Base-by-base conservation (phyloP, 1,140 invertebrate species). In the Physella acuta region DNA sequence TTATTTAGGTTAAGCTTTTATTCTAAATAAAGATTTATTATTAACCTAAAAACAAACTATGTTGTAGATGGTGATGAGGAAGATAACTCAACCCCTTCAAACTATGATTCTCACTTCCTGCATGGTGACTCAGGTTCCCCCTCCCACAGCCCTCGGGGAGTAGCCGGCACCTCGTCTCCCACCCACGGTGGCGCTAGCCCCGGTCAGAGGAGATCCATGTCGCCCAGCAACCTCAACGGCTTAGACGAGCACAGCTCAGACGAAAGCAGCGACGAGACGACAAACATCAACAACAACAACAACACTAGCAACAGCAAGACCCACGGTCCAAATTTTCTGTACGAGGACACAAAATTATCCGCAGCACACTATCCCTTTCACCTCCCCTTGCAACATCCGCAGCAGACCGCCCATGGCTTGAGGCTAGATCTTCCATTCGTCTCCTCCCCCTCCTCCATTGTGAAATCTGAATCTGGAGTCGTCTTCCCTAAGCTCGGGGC, bases 41-140 rank as follows among this genome's bases (percentile, higher is more conserved):
- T n/a, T n/a, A n/a, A n/a, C n/a, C n/a, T n/a, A n/a, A n/a, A n/a
- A n/a, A n/a, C n/a, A n/a, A n/a, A n/a, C n/a, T n/a, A n/a, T n/a
- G n/a, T n/a, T n/a, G n/a, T 17, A 68, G 66, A 68, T 55, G 66
- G 66, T 49, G 66, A 68, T 39, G 66, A 59, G n/a, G 66, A 55
- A 5, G 66, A 68, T 55, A 60, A 58, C 37, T 44, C 55, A 28
- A 33, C 24, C 16, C 33, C 33, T 2, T 39, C 39, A 24, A 30
- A 67, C 2, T 64, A 33, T 53, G 62, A 64, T 24, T 64, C 62
- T 24, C 1, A 39, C 26, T 67, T 67, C 64, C 33, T 67, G 20
- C 51, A 56, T 31, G 52, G 53, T 26, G 56, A 59, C 17, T n/a
- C 37, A 14, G 66, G 55, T 20, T 68, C 66, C 17, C 66, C 66